These are phyloP conservation scores for Protaetia brevitarsis DNA, from an alignment of 1,140 invertebrate genomes.

Conservation along the genomic window DNA sequence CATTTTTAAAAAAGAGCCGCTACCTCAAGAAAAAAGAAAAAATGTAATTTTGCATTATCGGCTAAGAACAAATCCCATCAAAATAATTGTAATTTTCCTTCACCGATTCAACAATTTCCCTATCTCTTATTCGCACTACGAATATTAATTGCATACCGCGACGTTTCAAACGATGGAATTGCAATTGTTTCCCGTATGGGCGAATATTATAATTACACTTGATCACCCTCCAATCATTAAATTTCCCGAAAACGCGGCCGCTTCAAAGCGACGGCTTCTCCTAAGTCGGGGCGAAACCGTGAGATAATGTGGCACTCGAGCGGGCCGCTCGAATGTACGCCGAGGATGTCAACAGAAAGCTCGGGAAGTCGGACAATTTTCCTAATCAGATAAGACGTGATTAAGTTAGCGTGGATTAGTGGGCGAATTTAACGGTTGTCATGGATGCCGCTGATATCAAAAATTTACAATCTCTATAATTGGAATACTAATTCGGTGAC, in stretches of 20 bases:
- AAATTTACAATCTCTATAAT: neutral
- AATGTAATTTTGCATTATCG: too few relatives aligned
- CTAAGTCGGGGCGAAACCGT: neutral
- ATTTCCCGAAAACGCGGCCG: neutral
- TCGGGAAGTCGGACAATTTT: conserved; percentile 17
- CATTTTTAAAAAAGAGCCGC: too few relatives aligned
- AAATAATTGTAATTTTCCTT: too few relatives aligned
- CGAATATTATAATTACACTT: too few relatives aligned
- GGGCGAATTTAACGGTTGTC: conserved; percentile 35
- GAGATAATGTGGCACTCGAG: neutral
- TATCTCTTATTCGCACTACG: too few relatives aligned
- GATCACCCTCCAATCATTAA: too few relatives aligned
- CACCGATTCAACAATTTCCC: too few relatives aligned
- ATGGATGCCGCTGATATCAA: conserved; percentile 26
- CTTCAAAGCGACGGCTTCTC: neutral
- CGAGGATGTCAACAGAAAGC: conserved; percentile 16
- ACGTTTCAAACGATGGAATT: too few relatives aligned
- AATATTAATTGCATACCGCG: too few relatives aligned
- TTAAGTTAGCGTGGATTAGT: conserved; percentile 35
- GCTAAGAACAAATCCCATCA: too few relatives aligned
- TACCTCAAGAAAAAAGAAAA: too few relatives aligned
- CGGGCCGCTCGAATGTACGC: neutral
- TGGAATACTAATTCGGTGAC: neutral
- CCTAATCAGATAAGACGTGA: conserved; percentile 31
- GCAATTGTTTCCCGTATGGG: too few relatives aligned